Evolutionary conservation across 2,113 vertebrate species (phyloP).

Genomic region (Mastomys natalensis): DNA sequence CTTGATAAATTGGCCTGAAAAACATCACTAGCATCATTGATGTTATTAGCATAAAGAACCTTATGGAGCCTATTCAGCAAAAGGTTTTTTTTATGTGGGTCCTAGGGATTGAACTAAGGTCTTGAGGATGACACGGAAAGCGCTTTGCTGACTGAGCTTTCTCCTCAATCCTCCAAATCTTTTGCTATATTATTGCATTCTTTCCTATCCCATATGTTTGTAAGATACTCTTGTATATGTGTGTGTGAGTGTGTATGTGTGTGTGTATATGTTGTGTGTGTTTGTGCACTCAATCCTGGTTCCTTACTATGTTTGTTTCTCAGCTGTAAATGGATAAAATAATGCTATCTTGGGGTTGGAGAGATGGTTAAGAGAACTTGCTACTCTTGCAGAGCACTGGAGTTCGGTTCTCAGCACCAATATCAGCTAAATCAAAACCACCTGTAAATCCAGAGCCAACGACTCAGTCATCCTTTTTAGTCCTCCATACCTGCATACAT

Average conservation of each 20-base stretch:
- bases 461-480: background rate
- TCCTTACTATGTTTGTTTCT: conserved; percentile 55
- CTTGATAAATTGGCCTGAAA: conserved; percentile 54
- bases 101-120: background rate
- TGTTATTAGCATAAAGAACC: conserved; percentile 26
- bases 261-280: no score
- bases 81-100: background rate
- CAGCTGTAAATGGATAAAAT: conserved; percentile 13
- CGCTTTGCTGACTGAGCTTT: background rate
- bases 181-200: conserved; percentile 31
- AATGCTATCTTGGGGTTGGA: background rate
- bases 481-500: background rate
- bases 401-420: background rate
- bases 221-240: background rate
- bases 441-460: background rate
- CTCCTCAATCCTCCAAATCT: background rate
- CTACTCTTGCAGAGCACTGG: background rate
- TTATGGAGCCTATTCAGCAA: background rate
- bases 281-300: background rate
- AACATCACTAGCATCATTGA: background rate
- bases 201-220: background rate
- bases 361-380: background rate
- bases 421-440: background rate
- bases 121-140: background rate
- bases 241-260: background rate